Evolutionary conservation across 1,140 invertebrate genomes (phyloP), one percentile per base, ranked within the genome.

Genomic region (Cydia strobilella): DNA sequence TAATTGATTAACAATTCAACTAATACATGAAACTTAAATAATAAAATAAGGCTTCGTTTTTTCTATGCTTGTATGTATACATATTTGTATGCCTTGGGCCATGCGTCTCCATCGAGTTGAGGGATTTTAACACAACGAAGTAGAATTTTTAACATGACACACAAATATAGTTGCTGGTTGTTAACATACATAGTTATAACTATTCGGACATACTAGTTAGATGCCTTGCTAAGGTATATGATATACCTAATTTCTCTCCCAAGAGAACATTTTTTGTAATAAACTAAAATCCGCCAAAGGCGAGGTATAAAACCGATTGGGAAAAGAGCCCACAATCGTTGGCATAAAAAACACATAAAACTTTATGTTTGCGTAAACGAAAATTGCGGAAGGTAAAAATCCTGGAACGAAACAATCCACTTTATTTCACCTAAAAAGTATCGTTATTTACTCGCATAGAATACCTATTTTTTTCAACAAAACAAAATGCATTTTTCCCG

Each of bases 221-320:
- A 45, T 45, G 42, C 12, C 12, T 45, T 2, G 42, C 0, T 45
- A 13, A 18, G 48, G n/a, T n/a, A n/a, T n/a, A n/a, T n/a, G n/a
- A n/a, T n/a, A n/a, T n/a, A n/a, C 18, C n/a, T 13, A n/a, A 2
- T 51, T 18, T 51, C 48, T n/a, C 20, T 23, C 54, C 9, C 54
- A 59, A 9, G 18, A 13, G 35, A 69, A 35, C 1, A 31, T n/a
- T 69, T 20, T 51, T 39, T 69, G 65, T 69, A 69, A 69, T 69
- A 35, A 42, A 69, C 65, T 69, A 35, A 69, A 69, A 69, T 69
- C 65, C n/a, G n/a, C 13, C n/a, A 69, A 35, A 66, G 63, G 63
- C 63, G n/a, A n/a, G n/a, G n/a, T 66, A 35, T 66, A 66, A 69
- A 69, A 39, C 65, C 65, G 65, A 69, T 69, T 69, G 65, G 65